These are phyloP conservation scores for Menidia menidia DNA, from an alignment of 2,797 vertebrate genomes.

Conservation along the genomic window DNA sequence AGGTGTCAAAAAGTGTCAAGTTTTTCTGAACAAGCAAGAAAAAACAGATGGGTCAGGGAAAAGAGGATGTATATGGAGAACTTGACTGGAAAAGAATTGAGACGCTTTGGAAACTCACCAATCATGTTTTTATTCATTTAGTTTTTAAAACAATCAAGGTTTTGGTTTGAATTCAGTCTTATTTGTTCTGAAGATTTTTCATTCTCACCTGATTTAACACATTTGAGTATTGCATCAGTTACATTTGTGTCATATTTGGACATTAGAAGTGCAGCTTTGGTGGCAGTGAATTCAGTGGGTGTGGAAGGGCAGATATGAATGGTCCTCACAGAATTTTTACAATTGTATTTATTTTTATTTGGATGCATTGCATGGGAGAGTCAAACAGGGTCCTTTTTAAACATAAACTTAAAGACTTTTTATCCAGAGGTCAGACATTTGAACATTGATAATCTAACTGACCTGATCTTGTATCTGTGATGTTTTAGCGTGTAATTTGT, in stretches of 20 bases:
- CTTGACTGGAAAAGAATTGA: conserved; percentile 24
- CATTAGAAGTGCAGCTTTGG: conserved; percentile 45
- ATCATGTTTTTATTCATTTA: too few species aligned
- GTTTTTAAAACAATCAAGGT: not conserved
- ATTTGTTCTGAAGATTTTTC: conserved; percentile 14
- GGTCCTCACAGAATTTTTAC: conserved; percentile 4
- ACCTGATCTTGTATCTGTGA: too few species aligned
- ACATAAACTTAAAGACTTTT: too few species aligned
- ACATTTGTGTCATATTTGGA: conserved; percentile 28
- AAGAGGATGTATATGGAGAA: conserved; percentile 26
- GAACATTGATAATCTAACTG: too few species aligned
- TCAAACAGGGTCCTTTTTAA: too few species aligned
- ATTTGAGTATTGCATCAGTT: conserved; percentile 31
- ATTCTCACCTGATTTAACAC: conserved; percentile 13
- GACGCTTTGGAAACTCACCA: not conserved
- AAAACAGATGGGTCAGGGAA: conserved; percentile 38
- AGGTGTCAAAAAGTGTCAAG: conserved; percentile 56
- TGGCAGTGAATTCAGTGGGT: conserved; percentile 20
- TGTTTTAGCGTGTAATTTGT: too few species aligned
- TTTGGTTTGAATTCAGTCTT: not conserved
- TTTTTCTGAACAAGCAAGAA: conserved; percentile 49
- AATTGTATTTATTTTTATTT: not conserved
- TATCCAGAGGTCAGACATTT: too few species aligned
- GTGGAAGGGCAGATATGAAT: conserved; percentile 8
- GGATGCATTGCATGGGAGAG: conserved; percentile 13